Conservation (phyloP, 2,888 invertebrate genomes). For the Meta bourneti region DNA sequence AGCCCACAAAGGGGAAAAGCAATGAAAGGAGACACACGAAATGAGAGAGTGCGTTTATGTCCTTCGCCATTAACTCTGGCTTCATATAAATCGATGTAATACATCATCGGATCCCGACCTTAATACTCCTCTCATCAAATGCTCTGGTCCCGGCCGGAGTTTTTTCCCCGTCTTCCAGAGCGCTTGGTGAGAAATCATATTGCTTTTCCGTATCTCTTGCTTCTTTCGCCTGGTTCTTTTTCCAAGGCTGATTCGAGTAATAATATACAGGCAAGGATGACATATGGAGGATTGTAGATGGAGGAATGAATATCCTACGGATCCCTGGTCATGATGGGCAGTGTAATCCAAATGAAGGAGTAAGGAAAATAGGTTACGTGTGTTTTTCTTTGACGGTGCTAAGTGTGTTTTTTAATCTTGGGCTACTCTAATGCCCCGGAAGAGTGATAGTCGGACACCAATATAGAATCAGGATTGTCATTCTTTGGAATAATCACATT, state of each 20-base stretch:
- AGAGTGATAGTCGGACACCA: too few species aligned
- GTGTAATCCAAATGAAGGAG: too few species aligned
- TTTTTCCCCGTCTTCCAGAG: neutral
- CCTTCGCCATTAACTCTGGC: conserved; percentile 31
- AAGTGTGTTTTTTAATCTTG: too few species aligned
- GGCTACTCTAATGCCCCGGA: too few species aligned
- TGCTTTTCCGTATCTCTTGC: neutral
- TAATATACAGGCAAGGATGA: neutral
- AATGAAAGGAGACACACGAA: conserved; percentile 5
- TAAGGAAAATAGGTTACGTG: too few species aligned
- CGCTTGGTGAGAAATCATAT: neutral
- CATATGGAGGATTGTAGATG: neutral
- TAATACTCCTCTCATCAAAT: conserved; percentile 50
- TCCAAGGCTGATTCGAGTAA: neutral
- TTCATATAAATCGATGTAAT: conserved; percentile 49
- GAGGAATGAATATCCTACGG: neutral
- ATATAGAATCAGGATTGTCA: too few species aligned
- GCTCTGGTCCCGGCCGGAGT: neutral
- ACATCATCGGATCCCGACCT: conserved; percentile 44
- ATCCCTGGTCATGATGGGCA: too few species aligned
- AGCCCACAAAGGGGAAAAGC: conserved; percentile 4
- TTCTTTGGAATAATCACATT: too few species aligned
- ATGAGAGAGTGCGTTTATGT: conserved; percentile 28
- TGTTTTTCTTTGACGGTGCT: too few species aligned
- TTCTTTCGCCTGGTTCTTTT: neutral